Conservation (phyloP, 2,113 vertebrate species). For the Prunella fulvescens region DNA sequence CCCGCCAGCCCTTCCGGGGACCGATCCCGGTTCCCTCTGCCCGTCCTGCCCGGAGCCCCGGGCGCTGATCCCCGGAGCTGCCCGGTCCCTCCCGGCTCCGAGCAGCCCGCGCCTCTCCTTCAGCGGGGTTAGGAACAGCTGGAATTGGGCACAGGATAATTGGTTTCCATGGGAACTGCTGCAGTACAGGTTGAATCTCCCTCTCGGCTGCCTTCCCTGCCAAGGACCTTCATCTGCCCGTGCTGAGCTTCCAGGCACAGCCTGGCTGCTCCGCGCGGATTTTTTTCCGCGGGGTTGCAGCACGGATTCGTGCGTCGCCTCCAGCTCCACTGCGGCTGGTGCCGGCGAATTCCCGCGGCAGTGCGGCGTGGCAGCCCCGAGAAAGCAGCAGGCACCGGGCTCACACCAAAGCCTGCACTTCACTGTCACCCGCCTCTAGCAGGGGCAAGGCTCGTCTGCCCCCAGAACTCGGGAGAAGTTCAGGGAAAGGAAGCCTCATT, state of each 20-base stretch:
- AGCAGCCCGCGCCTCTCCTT: conserved; percentile 40
- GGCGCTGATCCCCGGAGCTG: background rate
- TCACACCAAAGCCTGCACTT: background rate
- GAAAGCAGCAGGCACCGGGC: background rate
- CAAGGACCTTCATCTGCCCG: conserved; percentile 70
- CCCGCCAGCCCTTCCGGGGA: background rate
- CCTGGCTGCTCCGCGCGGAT: conserved; percentile 16
- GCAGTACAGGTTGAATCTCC: conserved; percentile 73
- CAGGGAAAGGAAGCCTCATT: background rate
- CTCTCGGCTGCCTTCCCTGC: conserved; percentile 47
- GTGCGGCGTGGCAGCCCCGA: rapidly evolving
- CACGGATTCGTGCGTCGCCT: rapidly evolving
- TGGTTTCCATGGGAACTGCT: conserved; percentile 77
- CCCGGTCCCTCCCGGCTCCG: background rate
- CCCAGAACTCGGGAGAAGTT: background rate
- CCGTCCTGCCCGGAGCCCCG: background rate
- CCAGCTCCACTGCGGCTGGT: background rate
- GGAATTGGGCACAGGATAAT: conserved; percentile 77
- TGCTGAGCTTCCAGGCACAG: conserved; percentile 41
- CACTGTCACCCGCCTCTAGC: background rate
- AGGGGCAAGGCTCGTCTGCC: background rate
- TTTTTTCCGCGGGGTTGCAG: background rate
- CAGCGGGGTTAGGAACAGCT: conserved; percentile 65
- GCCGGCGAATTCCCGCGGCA: background rate
- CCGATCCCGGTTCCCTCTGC: background rate